Evolutionary conservation across 2,797 vertebrate genomes (phyloP).

Genomic region (Spinibarbus caldwelli): DNA sequence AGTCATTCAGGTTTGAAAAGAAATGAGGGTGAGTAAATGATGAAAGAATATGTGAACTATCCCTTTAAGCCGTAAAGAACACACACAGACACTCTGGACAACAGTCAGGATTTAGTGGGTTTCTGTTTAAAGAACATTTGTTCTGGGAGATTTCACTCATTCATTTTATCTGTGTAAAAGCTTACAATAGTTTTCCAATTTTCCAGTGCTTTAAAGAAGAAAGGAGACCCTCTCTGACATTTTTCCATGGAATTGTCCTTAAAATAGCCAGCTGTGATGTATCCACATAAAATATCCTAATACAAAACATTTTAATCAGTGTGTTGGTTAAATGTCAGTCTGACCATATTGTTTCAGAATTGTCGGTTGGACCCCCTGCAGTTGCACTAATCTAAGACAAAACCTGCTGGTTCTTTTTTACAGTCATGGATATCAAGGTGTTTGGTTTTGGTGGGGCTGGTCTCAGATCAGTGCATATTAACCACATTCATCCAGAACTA

Average conservation of each 20-base stretch:
- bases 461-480: too few relatives aligned
- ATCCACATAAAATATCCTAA: not conserved
- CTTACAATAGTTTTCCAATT: not conserved
- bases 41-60: not conserved
- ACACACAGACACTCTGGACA: constrained; percentile 5
- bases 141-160: not conserved
- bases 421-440: not conserved
- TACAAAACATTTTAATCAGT: not conserved
- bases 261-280: not conserved
- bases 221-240: not conserved
- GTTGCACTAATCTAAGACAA: not conserved
- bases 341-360: not conserved
- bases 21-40: not conserved
- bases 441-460: too few relatives aligned
- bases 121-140: constrained; percentile 34
- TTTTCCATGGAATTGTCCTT: not conserved
- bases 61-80: not conserved
- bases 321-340: not conserved
- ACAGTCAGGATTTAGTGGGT: constrained; percentile 29
- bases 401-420: not conserved
- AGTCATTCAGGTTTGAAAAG: not conserved
- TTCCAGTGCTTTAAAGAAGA: not conserved
- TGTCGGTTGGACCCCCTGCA: not conserved
- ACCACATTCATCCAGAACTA: constrained; percentile 16
- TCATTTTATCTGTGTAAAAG: not conserved